Conservation (phyloP, 2,797 vertebrate genomes). For the Setipinna tenuifilis region DNA sequence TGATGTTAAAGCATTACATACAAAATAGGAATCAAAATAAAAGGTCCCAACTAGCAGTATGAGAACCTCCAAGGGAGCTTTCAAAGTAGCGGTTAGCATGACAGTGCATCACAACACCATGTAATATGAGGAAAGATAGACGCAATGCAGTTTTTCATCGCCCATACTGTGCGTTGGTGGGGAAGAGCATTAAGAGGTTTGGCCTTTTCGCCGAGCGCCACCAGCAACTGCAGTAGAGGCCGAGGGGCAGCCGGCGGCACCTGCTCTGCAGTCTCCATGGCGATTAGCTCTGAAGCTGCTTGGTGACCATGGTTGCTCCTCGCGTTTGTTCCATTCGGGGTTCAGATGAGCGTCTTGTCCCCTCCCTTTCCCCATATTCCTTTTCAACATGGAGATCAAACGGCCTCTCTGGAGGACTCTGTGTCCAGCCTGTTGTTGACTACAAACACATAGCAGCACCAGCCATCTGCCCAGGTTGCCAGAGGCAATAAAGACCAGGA, state of each 20-base stretch:
- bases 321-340: slow-evolving; percentile 24
- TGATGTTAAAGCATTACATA: not conserved
- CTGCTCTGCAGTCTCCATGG: slow-evolving; percentile 25
- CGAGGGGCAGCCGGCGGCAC: slow-evolving; percentile 8
- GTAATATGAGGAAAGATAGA: too few relatives aligned
- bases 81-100: not conserved
- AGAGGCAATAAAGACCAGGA: slow-evolving; percentile 53
- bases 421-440: not conserved
- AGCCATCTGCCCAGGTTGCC: slow-evolving; percentile 59
- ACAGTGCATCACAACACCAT: too few relatives aligned
- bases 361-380: not conserved
- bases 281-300: slow-evolving; percentile 30
- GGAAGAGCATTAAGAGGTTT: not conserved
- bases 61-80: not conserved
- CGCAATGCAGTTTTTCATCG: too few relatives aligned
- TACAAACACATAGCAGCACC: slow-evolving; percentile 49
- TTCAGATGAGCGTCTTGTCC: slow-evolving; percentile 4
- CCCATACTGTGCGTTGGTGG: not conserved
- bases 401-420: slow-evolving; percentile 28
- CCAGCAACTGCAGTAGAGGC: not conserved
- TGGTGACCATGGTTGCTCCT: not conserved
- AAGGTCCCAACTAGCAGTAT: not conserved
- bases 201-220: not conserved
- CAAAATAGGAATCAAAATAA: not conserved
- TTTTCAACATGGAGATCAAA: slow-evolving; percentile 14